phyloP scores from a whole-genome alignment of 2,113 vertebrate genomes.

The Lucifuga dentata region DNA sequence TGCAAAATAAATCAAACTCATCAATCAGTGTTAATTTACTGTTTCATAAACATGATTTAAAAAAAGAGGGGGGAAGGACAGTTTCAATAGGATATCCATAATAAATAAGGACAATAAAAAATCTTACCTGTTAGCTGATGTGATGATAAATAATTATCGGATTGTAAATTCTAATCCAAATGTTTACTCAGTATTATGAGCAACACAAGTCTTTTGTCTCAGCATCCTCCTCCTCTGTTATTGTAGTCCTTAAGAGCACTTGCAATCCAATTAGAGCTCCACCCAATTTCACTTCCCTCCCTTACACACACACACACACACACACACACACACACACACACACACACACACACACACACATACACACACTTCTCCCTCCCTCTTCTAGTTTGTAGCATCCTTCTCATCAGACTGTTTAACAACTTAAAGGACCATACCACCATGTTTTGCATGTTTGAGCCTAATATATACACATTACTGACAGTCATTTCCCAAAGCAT shows the following conservation, averaged over 20 bases:
- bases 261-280: constrained; percentile 49
- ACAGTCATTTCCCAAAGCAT: too few species aligned
- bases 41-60: too few species aligned
- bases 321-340: constrained; percentile 12
- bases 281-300: constrained; percentile 9
- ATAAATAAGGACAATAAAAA: too few species aligned
- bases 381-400: too few species aligned
- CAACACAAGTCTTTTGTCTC: constrained; percentile 3
- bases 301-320: neutral
- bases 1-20: too few species aligned
- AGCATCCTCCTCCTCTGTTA: constrained; percentile 12
- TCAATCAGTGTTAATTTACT: too few species aligned
- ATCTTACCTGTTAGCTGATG: constrained; percentile 37
- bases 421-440: too few species aligned
- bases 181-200: neutral
- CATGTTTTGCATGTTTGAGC: too few species aligned
- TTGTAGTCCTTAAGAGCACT: constrained; percentile 35
- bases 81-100: too few species aligned
- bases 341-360: neutral
- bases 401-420: too few species aligned
- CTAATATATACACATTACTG: too few species aligned
- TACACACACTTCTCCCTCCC: neutral
- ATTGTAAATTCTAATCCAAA: neutral
- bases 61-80: too few species aligned
- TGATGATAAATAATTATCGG: neutral